Evolutionary conservation across 2,888 invertebrate species (phyloP).

Genomic region (Synanthedon tipuliformis): DNA sequence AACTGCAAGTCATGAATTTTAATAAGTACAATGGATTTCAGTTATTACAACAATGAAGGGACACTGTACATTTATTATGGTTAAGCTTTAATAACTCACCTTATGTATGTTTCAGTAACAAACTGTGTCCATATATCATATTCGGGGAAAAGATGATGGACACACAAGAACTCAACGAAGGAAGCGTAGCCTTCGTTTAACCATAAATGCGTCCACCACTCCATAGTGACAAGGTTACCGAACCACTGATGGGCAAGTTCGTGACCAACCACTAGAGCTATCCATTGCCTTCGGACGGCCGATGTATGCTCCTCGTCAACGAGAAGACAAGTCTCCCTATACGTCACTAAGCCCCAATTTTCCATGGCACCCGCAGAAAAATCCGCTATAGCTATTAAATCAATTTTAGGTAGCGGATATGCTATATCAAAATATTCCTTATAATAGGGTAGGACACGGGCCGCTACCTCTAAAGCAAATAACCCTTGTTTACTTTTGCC

Average conservation of each 20-base stretch:
- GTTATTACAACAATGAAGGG: no score
- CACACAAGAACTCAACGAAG: slow-evolving; percentile 95
- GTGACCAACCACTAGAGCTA: slow-evolving; percentile 90
- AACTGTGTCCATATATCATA: slow-evolving; percentile 98
- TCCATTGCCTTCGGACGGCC: slow-evolving; percentile 83
- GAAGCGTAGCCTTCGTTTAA: slow-evolving; percentile 96
- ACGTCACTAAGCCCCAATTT: slow-evolving; percentile 97
- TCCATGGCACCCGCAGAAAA: slow-evolving; percentile 98
- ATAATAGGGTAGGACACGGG: slow-evolving; percentile 91
- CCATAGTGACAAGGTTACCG: slow-evolving; percentile 97
- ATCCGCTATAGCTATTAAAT: slow-evolving; percentile 95
- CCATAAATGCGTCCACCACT: slow-evolving; percentile 98
- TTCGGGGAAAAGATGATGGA: slow-evolving; percentile 92
- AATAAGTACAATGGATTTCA: no score
- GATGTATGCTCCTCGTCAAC: slow-evolving; percentile 93
- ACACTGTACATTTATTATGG: no score
- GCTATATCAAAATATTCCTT: slow-evolving; percentile 95
- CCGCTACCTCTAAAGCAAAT: slow-evolving; percentile 94
- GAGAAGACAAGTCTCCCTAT: slow-evolving; percentile 89
- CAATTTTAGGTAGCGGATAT: slow-evolving; percentile 96
- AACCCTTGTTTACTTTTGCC: slow-evolving; percentile 92
- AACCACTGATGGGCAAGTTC: slow-evolving; percentile 99
- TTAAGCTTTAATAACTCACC: slow-evolving; percentile 23
- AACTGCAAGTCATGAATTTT: no score
- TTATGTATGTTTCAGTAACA: slow-evolving; percentile 87